Conservation (phyloP, 2,113 vertebrate genomes). For the Cariama cristata region DNA sequence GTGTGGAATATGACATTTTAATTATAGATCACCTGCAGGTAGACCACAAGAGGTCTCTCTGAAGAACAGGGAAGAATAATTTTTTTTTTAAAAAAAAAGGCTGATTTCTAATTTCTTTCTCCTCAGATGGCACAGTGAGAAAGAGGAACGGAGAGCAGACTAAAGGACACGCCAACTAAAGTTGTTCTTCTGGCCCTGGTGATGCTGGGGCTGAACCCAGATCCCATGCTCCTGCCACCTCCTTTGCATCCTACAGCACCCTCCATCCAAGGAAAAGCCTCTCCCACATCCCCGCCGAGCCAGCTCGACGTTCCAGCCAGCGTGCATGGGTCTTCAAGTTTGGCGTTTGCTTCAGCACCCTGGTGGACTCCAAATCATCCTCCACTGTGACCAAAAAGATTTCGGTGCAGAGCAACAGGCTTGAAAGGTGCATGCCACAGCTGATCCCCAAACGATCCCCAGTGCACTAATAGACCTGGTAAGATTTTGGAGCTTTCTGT, state of each 20-base stretch:
- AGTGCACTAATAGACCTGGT: rapidly evolving
- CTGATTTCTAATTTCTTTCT: neutral
- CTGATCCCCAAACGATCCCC: rapidly evolving
- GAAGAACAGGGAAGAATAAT: neutral
- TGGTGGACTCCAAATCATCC: neutral
- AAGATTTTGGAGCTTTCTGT: neutral
- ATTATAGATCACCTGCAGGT: neutral
- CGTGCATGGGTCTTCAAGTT: rapidly evolving
- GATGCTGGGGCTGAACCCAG: neutral
- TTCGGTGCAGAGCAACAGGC: neutral
- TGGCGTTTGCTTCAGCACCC: neutral
- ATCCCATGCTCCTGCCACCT: neutral
- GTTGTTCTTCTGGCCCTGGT: neutral
- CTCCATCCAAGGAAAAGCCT: neutral
- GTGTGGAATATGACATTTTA: neutral
- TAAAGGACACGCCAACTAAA: neutral
- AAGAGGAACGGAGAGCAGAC: neutral
- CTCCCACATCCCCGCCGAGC: neutral
- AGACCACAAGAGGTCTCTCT: neutral
- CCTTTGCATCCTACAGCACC: neutral
- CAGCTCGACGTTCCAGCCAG: neutral
- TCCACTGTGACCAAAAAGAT: rapidly evolving
- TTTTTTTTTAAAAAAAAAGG: neutral
- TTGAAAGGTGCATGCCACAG: rapidly evolving
- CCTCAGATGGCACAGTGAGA: neutral